phyloP scores from a whole-genome alignment of 1,140 invertebrate genomes.

The Leptopilina clavipes region DNA sequence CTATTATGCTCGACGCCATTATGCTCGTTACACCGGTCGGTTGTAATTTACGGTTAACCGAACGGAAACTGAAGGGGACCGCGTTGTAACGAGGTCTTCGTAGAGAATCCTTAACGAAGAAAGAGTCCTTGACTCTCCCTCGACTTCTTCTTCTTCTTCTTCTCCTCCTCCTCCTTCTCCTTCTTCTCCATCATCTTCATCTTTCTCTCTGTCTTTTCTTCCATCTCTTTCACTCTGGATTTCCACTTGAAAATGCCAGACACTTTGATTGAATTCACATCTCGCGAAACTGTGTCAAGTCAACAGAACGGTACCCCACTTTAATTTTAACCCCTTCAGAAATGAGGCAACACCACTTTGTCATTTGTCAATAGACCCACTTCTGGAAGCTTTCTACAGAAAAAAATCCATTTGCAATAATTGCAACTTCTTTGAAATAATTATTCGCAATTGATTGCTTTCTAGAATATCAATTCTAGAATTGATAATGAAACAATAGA shows the following conservation, averaged over 20 bases:
- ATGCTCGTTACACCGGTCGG: slow-evolving; percentile 57
- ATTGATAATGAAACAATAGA: too few relatives aligned
- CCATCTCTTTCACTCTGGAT: slow-evolving; percentile 11
- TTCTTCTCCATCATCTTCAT: slow-evolving; percentile 32
- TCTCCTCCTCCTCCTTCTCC: slow-evolving; percentile 8
- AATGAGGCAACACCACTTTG: too few relatives aligned
- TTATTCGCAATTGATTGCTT: too few relatives aligned
- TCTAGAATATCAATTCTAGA: too few relatives aligned
- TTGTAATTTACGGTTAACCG: slow-evolving; percentile 62
- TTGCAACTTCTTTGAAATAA: too few relatives aligned
- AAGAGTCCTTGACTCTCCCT: slow-evolving; percentile 38
- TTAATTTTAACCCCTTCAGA: too few relatives aligned
- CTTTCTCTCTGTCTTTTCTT: slow-evolving; percentile 4
- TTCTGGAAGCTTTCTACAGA: too few relatives aligned
- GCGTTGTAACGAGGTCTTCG: slow-evolving; percentile 48
- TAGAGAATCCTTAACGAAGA: slow-evolving; percentile 47
- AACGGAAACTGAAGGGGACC: slow-evolving; percentile 58
- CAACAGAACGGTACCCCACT: not conserved
- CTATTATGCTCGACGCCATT: slow-evolving; percentile 59
- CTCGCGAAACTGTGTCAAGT: slow-evolving; percentile 14
- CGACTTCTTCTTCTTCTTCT: slow-evolving; percentile 9
- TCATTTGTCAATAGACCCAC: too few relatives aligned
- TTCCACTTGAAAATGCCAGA: slow-evolving; percentile 10
- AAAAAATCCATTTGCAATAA: too few relatives aligned
- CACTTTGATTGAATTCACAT: slow-evolving; percentile 3